Base-by-base conservation (phyloP, 1,140 invertebrate genomes). In the Stegodyphus dumicola region DNA sequence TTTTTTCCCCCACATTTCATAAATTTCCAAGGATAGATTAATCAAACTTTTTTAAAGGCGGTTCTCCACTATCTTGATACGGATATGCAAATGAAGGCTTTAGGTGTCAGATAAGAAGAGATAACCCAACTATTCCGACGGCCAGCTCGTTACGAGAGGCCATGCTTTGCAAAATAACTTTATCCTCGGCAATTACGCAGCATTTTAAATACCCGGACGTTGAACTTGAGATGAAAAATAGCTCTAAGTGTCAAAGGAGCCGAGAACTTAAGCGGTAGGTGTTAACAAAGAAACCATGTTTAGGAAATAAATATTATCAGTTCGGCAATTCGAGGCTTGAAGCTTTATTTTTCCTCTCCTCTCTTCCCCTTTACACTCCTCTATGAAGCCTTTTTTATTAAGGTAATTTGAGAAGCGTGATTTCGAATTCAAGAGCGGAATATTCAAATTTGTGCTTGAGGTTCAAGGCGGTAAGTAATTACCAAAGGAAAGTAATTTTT, bases 31-130 rank as follows among this genome's bases (percentile, higher is more conserved):
- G 18, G 15, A 33, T 17, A 67, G 18, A 67, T 67, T 67, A 67
- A 67, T 67, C 66, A 67, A 67, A 67, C 48, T 17, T 67, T 18
- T 67, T 67, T 18, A n/a, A 17, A 33, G 66, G 48, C 10, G 66
- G 66, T 33, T 10, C 13, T 9, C 66, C 66, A 7, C 17, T 67
- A n/a, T 67, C 66, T 9, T 10, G n/a, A 18, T 67, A 67, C 17
- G 48, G 48, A 33, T 67, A 67, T 67, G 66, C 66, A 67, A 67
- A 67, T 67, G 15, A 6, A 17, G 66, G 66, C 33, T 33, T 67
- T 67, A 67, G 66, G 66, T 67, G 66, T 67, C 17, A 67, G 66
- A 67, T 67, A 33, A 18, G 66, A 17, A 67, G 10, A 67, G 66
- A 67, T 67, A 67, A 67, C 17, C 66, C 2, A 33, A 67, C 66